Conservation (phyloP, 2,113 vertebrate genomes). For the Microcebus tavaratra region DNA sequence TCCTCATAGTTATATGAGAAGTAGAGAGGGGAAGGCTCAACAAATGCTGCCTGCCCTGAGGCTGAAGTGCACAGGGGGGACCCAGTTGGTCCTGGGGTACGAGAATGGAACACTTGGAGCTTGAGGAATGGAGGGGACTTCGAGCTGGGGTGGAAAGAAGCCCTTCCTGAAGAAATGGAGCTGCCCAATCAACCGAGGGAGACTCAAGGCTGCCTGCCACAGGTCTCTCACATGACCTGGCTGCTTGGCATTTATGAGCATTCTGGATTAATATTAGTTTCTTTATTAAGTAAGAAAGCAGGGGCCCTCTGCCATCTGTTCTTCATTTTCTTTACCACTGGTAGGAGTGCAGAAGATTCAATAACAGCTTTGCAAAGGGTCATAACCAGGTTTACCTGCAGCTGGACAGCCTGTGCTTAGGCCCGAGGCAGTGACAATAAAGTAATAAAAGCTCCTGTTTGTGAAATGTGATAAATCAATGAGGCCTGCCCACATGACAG, state of each 20-base stretch:
- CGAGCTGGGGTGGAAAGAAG: not conserved
- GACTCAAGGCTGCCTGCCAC: not conserved
- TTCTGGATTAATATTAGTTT: constrained; percentile 65
- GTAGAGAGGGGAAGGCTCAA: not conserved
- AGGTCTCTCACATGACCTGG: not conserved
- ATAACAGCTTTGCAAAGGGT: constrained; percentile 61
- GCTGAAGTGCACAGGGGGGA: not conserved
- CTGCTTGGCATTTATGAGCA: constrained; percentile 42
- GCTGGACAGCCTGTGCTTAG: constrained; percentile 55
- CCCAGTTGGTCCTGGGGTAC: not conserved
- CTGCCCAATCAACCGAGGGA: not conserved
- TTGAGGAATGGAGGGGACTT: not conserved
- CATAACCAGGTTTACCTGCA: constrained; percentile 73
- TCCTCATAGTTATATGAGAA: not conserved
- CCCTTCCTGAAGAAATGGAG: constrained; percentile 25
- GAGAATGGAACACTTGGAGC: not conserved
- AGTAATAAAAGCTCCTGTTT: constrained; percentile 58
- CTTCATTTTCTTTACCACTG: constrained; percentile 58
- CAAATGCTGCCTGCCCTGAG: not conserved
- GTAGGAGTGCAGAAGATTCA: constrained; percentile 67
- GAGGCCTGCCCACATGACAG: constrained; percentile 13
- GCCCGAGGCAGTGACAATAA: constrained; percentile 62
- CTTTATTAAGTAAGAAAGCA: constrained; percentile 66
- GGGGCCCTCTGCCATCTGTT: constrained; percentile 68
- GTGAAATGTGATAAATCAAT: constrained; percentile 63